Conservation (phyloP, 2,888 invertebrate species). For the Amiota communis region DNA sequence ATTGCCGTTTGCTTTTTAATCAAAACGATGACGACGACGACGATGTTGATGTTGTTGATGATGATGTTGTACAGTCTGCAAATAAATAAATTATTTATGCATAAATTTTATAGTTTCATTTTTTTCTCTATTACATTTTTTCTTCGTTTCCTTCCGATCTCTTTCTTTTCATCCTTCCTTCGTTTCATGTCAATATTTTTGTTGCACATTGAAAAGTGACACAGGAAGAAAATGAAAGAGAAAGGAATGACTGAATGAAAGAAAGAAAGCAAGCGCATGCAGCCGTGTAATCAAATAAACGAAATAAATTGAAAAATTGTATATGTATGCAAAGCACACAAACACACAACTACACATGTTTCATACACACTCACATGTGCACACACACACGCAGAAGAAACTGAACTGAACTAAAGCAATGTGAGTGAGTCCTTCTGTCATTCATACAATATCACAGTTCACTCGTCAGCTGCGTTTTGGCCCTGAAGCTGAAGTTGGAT, state of each 20-base stretch:
- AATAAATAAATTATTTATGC: conserved; percentile 24
- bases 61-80: neutral
- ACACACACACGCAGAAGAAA: too few relatives aligned
- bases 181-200: too few relatives aligned
- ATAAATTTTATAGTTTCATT: conserved; percentile 7
- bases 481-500: too few relatives aligned
- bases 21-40: neutral
- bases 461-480: neutral
- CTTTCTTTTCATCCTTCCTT: too few relatives aligned
- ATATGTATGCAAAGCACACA: neutral
- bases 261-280: neutral
- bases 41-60: too few relatives aligned
- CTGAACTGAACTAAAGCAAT: neutral
- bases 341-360: neutral
- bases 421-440: neutral
- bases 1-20: neutral
- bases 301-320: conserved; percentile 19
- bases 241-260: neutral
- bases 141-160: too few relatives aligned
- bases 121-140: neutral
- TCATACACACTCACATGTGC: neutral
- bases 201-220: too few relatives aligned
- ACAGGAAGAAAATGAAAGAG: too few relatives aligned
- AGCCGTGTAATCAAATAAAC: neutral
- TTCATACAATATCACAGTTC: neutral